Base-by-base conservation (phyloP, 2,888 invertebrate genomes). In the Sinopyrophorus schimmeli region DNA sequence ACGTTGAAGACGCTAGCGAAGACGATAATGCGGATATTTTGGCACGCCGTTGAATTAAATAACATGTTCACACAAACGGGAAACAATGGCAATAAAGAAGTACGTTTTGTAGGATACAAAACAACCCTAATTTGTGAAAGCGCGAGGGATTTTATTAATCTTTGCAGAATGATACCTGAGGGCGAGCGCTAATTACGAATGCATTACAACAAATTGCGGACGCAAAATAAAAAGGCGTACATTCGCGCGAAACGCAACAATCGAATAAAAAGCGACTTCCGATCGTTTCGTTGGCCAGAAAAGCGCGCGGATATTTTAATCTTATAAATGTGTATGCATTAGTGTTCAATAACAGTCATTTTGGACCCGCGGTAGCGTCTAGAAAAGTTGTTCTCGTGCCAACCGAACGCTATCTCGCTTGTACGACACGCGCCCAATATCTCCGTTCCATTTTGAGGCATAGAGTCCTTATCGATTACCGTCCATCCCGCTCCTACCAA, bases 321-420 rank as follows among this genome's bases (percentile, higher is more conserved):
- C 57, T 54, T 53, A 54, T 53, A 53, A 54, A 54, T 57, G 54
- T 57, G 52, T 54, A 53, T 57, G 52, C 54, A 57, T 57, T 57
- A 54, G 52, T 50, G 53, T 53, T 55, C 53, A 55, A 57, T 57
- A 57, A 55, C 57, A 57, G 57, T 58, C 55, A 58, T 58, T n/a
- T 58, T 58, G 54, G 58, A 53, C 38, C 50, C 42, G 48, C 57
- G 53, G 55, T 50, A 57, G 55, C 50, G 47, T 51, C 55, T 57
- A 50, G 26, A 23, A 26, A 38, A 50, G 48, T 49, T 52, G 37
- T 48, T 47, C 52, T 49, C 56, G 44, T 50, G 57, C 50, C 54
- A 53, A 53, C 24, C 49, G 27, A 47, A 27, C 47, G 52, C 39
- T 21, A 54, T 38, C 34, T 42, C 35, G 50, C 55, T 46, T 12